Percentiles rank a stretch among this genome's conserved stretches.
These are phyloP conservation scores for Drosophila buzzatii DNA, from an alignment of 2,888 invertebrate genomes.

Conservation along the genomic window DNA sequence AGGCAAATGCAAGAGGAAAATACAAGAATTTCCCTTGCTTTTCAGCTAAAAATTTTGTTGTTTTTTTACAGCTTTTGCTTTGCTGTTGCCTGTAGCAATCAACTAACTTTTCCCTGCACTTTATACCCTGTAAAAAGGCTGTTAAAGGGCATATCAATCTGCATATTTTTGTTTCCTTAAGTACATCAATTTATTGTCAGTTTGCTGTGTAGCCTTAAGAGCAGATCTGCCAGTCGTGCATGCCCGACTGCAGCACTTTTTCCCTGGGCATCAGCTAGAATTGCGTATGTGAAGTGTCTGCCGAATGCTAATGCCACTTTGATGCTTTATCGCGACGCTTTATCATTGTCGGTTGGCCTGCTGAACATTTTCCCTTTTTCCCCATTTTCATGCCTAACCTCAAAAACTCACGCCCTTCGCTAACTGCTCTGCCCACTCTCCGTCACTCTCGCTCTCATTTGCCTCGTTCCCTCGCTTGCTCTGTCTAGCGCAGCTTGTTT, in stretches of 20 bases:
- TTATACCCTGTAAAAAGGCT: neutral
- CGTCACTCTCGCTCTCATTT: neutral
- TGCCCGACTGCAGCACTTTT: neutral
- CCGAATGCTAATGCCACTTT: conserved; percentile 40
- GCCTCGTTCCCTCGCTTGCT: neutral
- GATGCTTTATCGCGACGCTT: conserved; percentile 55
- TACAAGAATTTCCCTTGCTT: conserved; percentile 1
- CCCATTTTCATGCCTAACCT: conserved; percentile 30
- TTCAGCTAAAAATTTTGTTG: conserved; percentile 1
- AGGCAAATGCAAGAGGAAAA: conserved; percentile 8
- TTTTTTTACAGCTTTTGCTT: neutral
- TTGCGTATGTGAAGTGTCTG: conserved; percentile 34
- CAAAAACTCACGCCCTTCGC: conserved; percentile 10
- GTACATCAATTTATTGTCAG: too few species aligned
- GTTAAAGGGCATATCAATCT: neutral
- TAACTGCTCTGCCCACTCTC: neutral
- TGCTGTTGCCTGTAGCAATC: conserved; percentile 14
- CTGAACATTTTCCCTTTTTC: neutral
- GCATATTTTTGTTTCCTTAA: too few species aligned
- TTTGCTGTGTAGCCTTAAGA: too few species aligned
- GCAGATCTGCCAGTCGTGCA: neutral
- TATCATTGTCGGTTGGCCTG: conserved; percentile 45
- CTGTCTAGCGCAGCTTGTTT: conserved; percentile 7
- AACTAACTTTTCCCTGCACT: conserved; percentile 6
- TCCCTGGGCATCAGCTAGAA: neutral